Evolutionary conservation across 2,797 vertebrate species (phyloP).

Genomic region (Chaenodraco wilsoni): DNA sequence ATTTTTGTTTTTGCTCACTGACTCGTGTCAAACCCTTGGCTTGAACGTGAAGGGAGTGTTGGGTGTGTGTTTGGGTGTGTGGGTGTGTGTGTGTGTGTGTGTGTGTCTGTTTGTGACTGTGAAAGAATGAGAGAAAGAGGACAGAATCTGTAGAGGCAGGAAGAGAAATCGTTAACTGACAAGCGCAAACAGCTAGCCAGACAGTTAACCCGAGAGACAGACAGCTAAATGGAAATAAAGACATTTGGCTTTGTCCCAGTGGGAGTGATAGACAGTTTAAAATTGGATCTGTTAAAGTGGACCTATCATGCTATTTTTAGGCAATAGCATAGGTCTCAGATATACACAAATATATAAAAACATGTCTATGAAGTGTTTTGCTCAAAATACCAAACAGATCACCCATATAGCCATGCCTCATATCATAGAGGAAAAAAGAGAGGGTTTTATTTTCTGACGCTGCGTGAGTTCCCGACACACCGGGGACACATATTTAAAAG

Average conservation of each 20-base stretch:
- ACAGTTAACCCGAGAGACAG: constrained; percentile 36
- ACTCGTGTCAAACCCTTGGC: constrained; percentile 65
- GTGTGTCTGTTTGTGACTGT: constrained; percentile 16
- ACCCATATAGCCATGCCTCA: too few relatives aligned
- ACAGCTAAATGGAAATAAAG: constrained; percentile 30
- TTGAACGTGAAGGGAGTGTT: constrained; percentile 33
- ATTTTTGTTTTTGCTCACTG: constrained; percentile 45
- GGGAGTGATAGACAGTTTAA: constrained; percentile 23
- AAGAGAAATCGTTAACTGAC: constrained; percentile 57
- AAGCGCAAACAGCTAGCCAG: constrained; percentile 52
- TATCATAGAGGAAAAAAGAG: too few relatives aligned
- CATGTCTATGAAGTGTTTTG: too few relatives aligned
- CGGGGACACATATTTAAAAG: too few relatives aligned
- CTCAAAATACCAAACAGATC: too few relatives aligned
- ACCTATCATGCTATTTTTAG: too few relatives aligned
- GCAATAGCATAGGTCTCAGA: too few relatives aligned
- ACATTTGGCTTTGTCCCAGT: constrained; percentile 15
- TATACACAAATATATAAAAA: too few relatives aligned
- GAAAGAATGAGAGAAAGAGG: constrained; percentile 32
- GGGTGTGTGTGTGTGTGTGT: constrained; percentile 18
- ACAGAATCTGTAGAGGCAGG: constrained; percentile 38
- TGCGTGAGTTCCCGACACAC: too few relatives aligned
- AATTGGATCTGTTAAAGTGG: background rate
- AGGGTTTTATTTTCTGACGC: too few relatives aligned
- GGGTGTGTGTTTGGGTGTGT: constrained; percentile 2